Evolutionary conservation across 2,888 invertebrate species (phyloP), one percentile per base, ranked within the genome.

Genomic region (Ophonus ardosiacus): DNA sequence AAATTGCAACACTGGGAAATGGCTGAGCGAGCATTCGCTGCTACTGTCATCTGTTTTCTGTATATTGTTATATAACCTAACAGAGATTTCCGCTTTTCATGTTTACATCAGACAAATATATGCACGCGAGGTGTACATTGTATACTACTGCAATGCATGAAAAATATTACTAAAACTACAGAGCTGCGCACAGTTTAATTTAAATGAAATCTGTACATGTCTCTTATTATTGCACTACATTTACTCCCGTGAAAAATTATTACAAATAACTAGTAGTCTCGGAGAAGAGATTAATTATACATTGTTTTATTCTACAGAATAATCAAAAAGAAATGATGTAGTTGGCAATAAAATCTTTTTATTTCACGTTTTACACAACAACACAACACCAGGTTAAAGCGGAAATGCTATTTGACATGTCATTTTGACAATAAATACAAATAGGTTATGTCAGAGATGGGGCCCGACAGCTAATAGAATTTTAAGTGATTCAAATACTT

Each of bases 1-100:
- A 68, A 68, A 68, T 68, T 68, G 68, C 68, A 68, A 68, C 68
- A 31, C 38, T 68, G 68, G 68, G 38, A 38, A 68, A 68, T 68
- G 68, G 68, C 68, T 68, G 68, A 68, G 68, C 68, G 68, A 68
- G 68, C 68, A 68, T 68, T 68, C 38, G 68, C 68, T 68, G 68
- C 31, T n/a, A 68, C 68, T 68, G 68, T 68, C 68, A 68, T 68
- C 68, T 68, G 68, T 68, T 38, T 24, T 68, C 68, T 68, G 68
- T 68, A 68, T 24, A 68, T 68, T 68, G 68, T 68, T 68, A 38
- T 68, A 68, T 68, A 68, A 68, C 68, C 38, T 68, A 68, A 68
- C 68, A 68, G 68, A 68, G 38, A 68, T 68, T 68, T 68, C 38
- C 68, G 68, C 68, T 68, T 68, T 68, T 68, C 68, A 68, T 68